These are phyloP conservation scores for Danio albolineatus DNA, from an alignment of 2,797 vertebrate genomes.

Conservation along the genomic window DNA sequence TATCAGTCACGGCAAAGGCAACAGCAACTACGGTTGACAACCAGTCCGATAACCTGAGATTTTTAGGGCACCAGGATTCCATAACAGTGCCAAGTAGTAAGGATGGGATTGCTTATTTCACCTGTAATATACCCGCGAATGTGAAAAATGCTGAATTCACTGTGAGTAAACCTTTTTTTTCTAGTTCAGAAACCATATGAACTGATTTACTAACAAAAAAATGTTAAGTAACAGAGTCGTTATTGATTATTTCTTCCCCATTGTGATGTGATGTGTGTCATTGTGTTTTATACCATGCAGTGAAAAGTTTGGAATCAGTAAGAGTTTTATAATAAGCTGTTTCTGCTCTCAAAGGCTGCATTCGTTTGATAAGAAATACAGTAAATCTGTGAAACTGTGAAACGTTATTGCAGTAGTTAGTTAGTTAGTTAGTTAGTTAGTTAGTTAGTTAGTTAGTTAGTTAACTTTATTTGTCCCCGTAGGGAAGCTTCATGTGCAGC, in stretches of 20 bases:
- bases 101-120: slow-evolving; percentile 82
- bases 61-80: slow-evolving; percentile 34
- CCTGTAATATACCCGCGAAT: slow-evolving; percentile 76
- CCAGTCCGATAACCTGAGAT: slow-evolving; percentile 25
- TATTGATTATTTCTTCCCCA: not conserved
- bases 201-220: not conserved
- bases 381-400: too few species aligned
- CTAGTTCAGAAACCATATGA: not conserved
- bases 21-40: slow-evolving; percentile 55
- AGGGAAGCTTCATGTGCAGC: too few species aligned
- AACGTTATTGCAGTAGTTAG: too few species aligned
- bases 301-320: too few species aligned
- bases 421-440: too few species aligned
- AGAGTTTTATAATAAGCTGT: too few species aligned
- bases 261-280: not conserved
- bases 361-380: too few species aligned
- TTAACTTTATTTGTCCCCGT: too few species aligned
- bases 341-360: too few species aligned
- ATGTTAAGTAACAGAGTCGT: too few species aligned
- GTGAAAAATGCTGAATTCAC: slow-evolving; percentile 69
- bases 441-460: too few species aligned
- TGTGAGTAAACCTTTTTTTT: slow-evolving; percentile 75
- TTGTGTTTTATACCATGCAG: too few species aligned
- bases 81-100: slow-evolving; percentile 46
- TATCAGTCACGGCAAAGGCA: slow-evolving; percentile 72